Evolutionary conservation across 2,797 vertebrate genomes (phyloP).

Genomic region (Natrix natrix): DNA sequence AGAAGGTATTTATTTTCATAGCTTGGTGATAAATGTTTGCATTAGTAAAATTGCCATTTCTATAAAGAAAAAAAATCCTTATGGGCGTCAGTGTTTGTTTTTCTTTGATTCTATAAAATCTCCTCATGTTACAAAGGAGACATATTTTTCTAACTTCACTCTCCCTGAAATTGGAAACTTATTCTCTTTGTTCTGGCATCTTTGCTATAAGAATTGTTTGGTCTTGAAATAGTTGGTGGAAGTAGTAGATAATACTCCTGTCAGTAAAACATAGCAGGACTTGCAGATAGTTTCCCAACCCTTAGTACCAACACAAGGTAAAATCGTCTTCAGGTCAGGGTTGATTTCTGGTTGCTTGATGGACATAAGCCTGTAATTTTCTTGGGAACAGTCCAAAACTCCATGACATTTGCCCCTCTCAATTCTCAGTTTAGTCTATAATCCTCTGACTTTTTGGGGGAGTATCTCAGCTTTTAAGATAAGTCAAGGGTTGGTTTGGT

Average conservation of each 20-base stretch:
- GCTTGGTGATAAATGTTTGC: not conserved
- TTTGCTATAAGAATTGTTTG: conserved; percentile 16
- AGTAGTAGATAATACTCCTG: not conserved
- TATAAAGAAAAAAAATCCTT: not conserved
- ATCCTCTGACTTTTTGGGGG: not conserved
- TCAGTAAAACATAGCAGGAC: not conserved
- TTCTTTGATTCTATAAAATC: not conserved
- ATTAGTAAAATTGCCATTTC: not conserved
- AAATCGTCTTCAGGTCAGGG: not conserved
- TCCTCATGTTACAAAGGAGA: conserved; percentile 4
- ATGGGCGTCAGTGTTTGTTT: conserved; percentile 7
- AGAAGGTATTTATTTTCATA: not conserved
- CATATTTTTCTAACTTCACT: not conserved
- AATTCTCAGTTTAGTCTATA: not conserved
- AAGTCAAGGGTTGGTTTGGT: not conserved
- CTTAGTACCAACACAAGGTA: not conserved
- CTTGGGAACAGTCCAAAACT: not conserved
- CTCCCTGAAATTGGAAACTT: not conserved
- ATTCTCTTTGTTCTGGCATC: not conserved
- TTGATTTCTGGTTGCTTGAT: not conserved
- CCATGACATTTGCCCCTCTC: not conserved
- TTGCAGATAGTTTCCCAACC: not conserved
- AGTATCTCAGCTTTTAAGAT: not conserved
- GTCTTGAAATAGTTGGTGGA: not conserved
- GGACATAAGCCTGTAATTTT: not conserved